Base-by-base conservation (phyloP, 2,113 vertebrate genomes). In the Lathamus discolor region DNA sequence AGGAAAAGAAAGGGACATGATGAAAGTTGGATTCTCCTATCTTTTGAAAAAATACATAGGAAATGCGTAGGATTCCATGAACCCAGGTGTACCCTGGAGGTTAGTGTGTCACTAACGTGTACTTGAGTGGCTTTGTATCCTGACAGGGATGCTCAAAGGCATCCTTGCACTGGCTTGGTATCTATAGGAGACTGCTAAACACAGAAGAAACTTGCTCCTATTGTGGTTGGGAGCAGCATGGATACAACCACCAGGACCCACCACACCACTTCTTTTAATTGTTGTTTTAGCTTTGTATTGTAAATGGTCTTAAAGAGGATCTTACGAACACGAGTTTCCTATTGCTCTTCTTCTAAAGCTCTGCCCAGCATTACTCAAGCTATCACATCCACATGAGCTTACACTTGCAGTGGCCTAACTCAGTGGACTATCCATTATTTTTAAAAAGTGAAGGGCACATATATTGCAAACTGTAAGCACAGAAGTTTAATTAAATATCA, bases 181-280 rank as follows among this genome's bases (percentile, higher is more conserved):
- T 6, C 39, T 37, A 11, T 1, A 74, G 52, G 28, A 78, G 28
- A 62, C 11, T 63, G 59, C 9, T 77, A 69, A 62, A 67, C 24
- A 57, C 28, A 86, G 35, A 13, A 68, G 44, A 0, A 10, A 4
- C 1, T 7, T 27, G 11, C n/a, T 80, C 33, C 49, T 85, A 5
- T 7, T 0, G 0, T 15, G 20, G 33, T 33, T 66, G 78, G 44
- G 18, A 69, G 13, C 0, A 0, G 15, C 17, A 23, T 25, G 25
- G 73, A 51, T 14, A 73, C 28, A 93, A n/a, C 20, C n/a, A 54
- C 37, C 1, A 1, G 0, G 3, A 23, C 22, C 15, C 48, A 54
- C 31, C 27, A 52, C 6, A 75, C 48, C 27, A 54, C 7, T 86
- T 48, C 15, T 44, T 44, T 74, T 10, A 55, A 27, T 29, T 29